Base-by-base conservation (phyloP, 2,888 invertebrate genomes). In the Dasypogon diadema region DNA sequence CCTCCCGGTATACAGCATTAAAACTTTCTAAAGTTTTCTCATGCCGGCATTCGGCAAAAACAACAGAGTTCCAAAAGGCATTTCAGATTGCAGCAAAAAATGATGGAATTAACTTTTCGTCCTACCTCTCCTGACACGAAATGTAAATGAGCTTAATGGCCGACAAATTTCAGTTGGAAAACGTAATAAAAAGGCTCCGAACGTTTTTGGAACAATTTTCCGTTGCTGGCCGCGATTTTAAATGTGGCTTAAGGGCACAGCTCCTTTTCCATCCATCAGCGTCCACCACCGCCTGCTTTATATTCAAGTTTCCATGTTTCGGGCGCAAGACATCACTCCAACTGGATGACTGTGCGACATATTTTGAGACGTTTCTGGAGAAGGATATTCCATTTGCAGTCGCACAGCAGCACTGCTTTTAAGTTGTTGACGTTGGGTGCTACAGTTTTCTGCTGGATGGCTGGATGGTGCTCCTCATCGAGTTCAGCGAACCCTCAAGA, bases 401-500 rank as follows among this genome's bases (percentile, higher is more conserved):
- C 51, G 8, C 18, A n/a, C 51, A 51, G 51, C 18, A 16, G 18
- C 6, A 21, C n/a, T 21, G 51, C 51, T 51, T 51, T 21, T 18
- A 51, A 51, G 21, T 51, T 51, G 14, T 51, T 51, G 6, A 51
- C 18, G 51, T 51, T 51, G 51, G 51, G 8, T 51, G 51, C 18
- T 51, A 21, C 3, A 12, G 1, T 51, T 51, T 51, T 1, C 2
- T 18, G 18, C 21, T 51, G 51, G 18, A 16, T 8, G 16, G 6
- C 12, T 21, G 21, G 14, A 18, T 51, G 21, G 48, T 51, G 16
- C 51, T 2, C 1, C 18, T 14, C 18, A 18, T 51, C 8, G 6
- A 21, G 51, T 51, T 51, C 51, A 51, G 51, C n/a, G 51, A 51
- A 51, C 51, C 21, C 18, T 16, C 12, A 51, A 51, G 51, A 21